A percentile compares a stretch with the other conserved stretches of the same genome.
Evolutionary conservation across 2,888 invertebrate genomes (phyloP).

Genomic region (Nephrotoma guestfalica): DNA sequence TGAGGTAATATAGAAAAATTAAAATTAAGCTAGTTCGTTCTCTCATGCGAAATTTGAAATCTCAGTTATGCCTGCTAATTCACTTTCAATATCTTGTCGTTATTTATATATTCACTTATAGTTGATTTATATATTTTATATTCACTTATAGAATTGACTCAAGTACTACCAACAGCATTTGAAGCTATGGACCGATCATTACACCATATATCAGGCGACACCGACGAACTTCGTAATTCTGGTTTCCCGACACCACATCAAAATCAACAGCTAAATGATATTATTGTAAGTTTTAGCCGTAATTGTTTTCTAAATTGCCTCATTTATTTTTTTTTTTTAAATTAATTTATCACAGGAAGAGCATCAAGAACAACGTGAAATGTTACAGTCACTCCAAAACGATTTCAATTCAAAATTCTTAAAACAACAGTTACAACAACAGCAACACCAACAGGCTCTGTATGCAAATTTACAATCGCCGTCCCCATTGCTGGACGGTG

Average conservation of each 20-base stretch:
- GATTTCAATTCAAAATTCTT: constrained; percentile 27
- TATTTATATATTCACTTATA: background rate
- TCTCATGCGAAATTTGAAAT: too few relatives aligned
- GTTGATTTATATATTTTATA: background rate
- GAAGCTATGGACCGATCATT: constrained; percentile 24
- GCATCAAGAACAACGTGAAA: constrained; percentile 28
- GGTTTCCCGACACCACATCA: constrained; percentile 22
- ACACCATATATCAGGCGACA: constrained; percentile 23
- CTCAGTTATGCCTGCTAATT: too few relatives aligned
- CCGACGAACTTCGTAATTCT: constrained; percentile 25
- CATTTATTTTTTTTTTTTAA: background rate
- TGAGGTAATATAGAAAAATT: too few relatives aligned
- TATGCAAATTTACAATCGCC: background rate
- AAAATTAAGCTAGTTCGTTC: too few relatives aligned
- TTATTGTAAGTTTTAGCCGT: constrained; percentile 21
- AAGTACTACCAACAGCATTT: constrained; percentile 23
- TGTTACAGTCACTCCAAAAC: constrained; percentile 26
- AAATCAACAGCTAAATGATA: constrained; percentile 24
- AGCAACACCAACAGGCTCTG: constrained; percentile 9
- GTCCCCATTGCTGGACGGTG: background rate
- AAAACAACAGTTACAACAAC: constrained; percentile 9
- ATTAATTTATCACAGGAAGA: constrained; percentile 21
- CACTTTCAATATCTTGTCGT: too few relatives aligned
- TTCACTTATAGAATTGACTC: constrained; percentile 20
- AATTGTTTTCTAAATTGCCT: background rate